Conservation (phyloP, 2,888 invertebrate species). For the Aporophyla lueneburgensis region DNA sequence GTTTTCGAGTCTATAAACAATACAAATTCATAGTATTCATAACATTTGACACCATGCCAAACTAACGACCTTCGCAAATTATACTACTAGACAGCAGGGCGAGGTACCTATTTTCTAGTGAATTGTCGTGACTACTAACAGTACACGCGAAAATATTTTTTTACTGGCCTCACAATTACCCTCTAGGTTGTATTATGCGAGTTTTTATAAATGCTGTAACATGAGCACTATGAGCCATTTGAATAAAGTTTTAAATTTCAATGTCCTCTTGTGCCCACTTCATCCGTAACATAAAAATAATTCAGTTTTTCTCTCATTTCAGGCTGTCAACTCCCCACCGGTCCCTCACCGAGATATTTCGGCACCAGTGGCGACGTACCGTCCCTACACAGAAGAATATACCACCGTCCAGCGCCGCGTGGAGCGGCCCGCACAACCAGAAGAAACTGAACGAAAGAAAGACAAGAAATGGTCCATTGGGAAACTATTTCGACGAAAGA, state of each 20-base stretch:
- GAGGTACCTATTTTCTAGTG: conserved; percentile 64
- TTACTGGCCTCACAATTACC: conserved; percentile 18
- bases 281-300: conserved; percentile 35
- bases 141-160: conserved; percentile 20
- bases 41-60: conserved; percentile 81
- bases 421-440: conserved; percentile 79
- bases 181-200: conserved; percentile 22
- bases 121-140: conserved; percentile 44
- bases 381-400: conserved; percentile 86
- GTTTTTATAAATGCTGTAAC: conserved; percentile 31
- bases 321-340: conserved; percentile 90
- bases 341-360: conserved; percentile 86
- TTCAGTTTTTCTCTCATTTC: conserved; percentile 73
- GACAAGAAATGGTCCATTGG: conserved; percentile 96
- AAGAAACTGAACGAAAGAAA: conserved; percentile 88
- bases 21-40: conserved; percentile 64
- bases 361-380: conserved; percentile 78
- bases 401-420: conserved; percentile 81
- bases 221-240: conserved; percentile 22
- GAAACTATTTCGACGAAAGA: conserved; percentile 94
- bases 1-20: conserved; percentile 50
- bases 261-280: conserved; percentile 6
- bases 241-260: conserved; percentile 37
- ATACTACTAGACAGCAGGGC: conserved; percentile 81
- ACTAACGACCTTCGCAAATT: conserved; percentile 78